phyloP scores from a whole-genome alignment of 2,888 invertebrate genomes.

The Eupithecia pulchellata region DNA sequence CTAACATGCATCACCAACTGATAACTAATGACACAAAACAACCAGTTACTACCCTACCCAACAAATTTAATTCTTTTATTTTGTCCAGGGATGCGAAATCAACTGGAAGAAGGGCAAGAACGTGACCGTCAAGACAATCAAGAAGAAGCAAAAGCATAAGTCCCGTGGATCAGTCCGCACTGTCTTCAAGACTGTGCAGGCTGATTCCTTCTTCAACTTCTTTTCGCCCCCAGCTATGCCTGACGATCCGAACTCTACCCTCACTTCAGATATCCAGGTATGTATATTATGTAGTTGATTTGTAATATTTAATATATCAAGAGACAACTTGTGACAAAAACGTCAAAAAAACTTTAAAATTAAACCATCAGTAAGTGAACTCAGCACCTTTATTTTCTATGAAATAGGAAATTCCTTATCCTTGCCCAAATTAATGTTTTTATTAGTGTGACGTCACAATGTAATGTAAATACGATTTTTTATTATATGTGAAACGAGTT shows the following conservation, averaged over 20 bases:
- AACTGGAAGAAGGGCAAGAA: constrained; percentile 99
- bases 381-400: too few relatives aligned
- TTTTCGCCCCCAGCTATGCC: constrained; percentile 96
- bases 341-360: too few relatives aligned
- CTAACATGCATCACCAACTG: constrained; percentile 84
- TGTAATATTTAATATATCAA: not conserved
- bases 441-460: too few relatives aligned
- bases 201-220: constrained; percentile 99
- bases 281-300: not conserved
- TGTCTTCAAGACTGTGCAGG: constrained; percentile 97
- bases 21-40: too few relatives aligned
- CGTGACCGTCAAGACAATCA: constrained; percentile 97
- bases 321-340: too few relatives aligned
- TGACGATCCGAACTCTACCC: constrained; percentile 91
- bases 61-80: not conserved
- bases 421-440: too few relatives aligned
- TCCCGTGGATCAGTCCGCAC: constrained; percentile 96
- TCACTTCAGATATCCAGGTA: constrained; percentile 94
- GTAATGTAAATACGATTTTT: too few relatives aligned
- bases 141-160: constrained; percentile 99
- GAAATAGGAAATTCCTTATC: too few relatives aligned
- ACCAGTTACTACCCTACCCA: not conserved
- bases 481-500: too few relatives aligned
- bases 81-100: constrained; percentile 92
- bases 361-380: too few relatives aligned